Evolutionary conservation across 2,113 vertebrate species (phyloP), one percentile per base, ranked within the genome.

Genomic region (Pipa parva): DNA sequence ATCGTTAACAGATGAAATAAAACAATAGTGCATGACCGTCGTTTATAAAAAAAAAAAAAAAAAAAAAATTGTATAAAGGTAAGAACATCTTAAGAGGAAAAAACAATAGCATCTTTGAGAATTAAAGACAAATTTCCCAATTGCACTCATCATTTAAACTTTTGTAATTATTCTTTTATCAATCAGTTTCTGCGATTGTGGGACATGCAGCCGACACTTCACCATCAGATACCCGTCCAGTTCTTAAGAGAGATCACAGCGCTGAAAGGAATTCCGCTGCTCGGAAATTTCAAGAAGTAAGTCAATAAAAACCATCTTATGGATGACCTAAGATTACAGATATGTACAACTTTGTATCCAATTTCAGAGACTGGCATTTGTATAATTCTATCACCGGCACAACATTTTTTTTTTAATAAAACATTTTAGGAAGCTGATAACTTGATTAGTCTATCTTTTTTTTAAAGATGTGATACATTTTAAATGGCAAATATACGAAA

Each of bases 231-330:
- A 77, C 84, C 76, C 77, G 81, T 69, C 62, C 0, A 74, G 77
- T 79, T 72, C 85, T 74, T 61, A 80, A 75, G 81, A 87, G 82
- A 80, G 79, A 81, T 52, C 76, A 71, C 73, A 78, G 75, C 72
- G 83, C 81, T 73, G 84, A 91, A 74, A 82, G 86, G 91, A 91
- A 86, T 78, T 79, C 85, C 74, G 71, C 10, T 75, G 85, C 78
- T 77, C 83, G 89, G 80, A 78, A 80, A 54, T 83, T 87, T 88
- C 85, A 80, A 82, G 83, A 88, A 71, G 94, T 95, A 87, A 89
- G 91, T 92, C 79, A 81, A 88, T 88, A 86, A 86, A 88, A 54
- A 24, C 13, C 33, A 36, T 36, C 84, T 78, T 75, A 85, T 76
- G 60, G 78, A 79, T 83, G 85, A 90, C 80, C 79, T 90, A 86